These are phyloP conservation scores for Falco biarmicus DNA, from an alignment of 2,797 vertebrate species.

Conservation along the genomic window DNA sequence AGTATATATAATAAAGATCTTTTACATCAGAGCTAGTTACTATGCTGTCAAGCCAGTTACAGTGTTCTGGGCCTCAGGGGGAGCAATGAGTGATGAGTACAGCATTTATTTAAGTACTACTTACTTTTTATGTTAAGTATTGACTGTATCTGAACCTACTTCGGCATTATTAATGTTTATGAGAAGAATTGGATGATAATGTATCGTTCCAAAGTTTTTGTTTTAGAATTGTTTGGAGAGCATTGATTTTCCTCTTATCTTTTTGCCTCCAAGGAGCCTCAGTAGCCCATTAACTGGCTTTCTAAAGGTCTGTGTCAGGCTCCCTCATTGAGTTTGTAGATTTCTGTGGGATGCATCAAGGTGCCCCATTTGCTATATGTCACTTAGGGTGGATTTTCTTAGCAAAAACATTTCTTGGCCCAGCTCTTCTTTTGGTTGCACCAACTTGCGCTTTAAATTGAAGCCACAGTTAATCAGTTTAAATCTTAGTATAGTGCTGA, in stretches of 20 bases:
- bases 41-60: neutral
- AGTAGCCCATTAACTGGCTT: neutral
- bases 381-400: neutral
- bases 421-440: neutral
- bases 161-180: neutral
- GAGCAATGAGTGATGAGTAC: neutral
- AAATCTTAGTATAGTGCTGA: neutral
- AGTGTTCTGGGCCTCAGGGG: neutral
- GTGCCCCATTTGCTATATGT: neutral
- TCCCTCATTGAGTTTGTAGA: neutral
- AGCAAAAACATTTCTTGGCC: neutral
- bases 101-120: neutral
- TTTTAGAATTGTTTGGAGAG: neutral
- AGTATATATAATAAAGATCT: slow-evolving; percentile 20
- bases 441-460: neutral
- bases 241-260: neutral
- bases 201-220: neutral
- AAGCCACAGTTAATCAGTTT: neutral
- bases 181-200: neutral
- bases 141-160: neutral
- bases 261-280: neutral
- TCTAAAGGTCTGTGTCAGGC: neutral
- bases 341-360: neutral
- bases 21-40: neutral
- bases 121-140: neutral